phyloP scores from a whole-genome alignment of 1,140 invertebrate species.

The Trichonephila clavipes region DNA sequence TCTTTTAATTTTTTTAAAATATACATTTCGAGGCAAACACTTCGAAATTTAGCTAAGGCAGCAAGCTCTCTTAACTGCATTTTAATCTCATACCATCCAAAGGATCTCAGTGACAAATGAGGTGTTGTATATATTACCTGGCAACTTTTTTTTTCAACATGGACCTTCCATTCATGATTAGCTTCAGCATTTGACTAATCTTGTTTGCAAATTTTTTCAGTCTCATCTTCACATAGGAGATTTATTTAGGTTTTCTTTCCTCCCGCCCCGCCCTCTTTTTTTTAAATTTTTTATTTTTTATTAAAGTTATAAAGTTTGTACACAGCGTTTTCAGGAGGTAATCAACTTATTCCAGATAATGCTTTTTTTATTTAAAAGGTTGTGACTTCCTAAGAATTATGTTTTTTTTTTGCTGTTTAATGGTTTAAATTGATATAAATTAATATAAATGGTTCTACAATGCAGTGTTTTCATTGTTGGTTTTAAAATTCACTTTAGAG shows the following conservation, averaged over 20 bases:
- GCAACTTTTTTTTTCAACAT: not conserved
- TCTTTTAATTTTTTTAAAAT: too few species aligned
- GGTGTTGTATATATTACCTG: not conserved
- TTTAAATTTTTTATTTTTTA: not conserved
- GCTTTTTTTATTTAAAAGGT: too few species aligned
- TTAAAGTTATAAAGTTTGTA: not conserved
- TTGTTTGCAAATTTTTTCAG: not conserved
- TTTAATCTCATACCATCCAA: not conserved
- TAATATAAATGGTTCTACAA: too few species aligned
- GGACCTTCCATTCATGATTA: not conserved
- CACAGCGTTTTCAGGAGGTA: not conserved
- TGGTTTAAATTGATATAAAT: too few species aligned
- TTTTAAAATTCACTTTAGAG: too few species aligned
- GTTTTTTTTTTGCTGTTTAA: too few species aligned
- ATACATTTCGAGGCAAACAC: too few species aligned
- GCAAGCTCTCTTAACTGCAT: conserved; percentile 8
- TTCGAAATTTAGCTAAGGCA: not conserved
- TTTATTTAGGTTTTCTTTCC: not conserved
- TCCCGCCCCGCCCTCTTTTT: not conserved
- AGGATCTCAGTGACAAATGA: not conserved
- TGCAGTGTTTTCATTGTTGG: too few species aligned
- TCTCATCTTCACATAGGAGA: not conserved
- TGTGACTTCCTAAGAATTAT: too few species aligned
- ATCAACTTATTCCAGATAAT: not conserved
- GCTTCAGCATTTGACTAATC: conserved; percentile 2